A percentile compares a stretch with the other conserved stretches of the same genome.
phyloP scores from a whole-genome alignment of 2,113 vertebrate genomes.

The Furnarius figulus region DNA sequence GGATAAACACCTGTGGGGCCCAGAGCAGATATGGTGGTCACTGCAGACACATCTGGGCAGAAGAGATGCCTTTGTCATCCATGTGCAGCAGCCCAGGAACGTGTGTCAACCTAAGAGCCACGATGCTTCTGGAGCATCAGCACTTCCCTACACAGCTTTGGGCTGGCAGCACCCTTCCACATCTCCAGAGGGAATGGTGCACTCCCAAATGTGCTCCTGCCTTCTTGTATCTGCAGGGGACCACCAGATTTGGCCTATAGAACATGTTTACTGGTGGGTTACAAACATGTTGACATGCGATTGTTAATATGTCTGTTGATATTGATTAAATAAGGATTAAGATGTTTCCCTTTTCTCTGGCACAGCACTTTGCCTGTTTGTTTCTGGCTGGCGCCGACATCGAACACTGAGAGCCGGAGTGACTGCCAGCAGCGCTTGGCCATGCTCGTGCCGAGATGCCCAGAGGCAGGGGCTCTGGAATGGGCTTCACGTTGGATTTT shows the following conservation, averaged over 20 bases:
- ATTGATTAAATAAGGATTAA: slow-evolving; percentile 69
- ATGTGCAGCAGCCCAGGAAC: background rate
- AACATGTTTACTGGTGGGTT: slow-evolving; percentile 20
- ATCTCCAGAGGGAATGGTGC: accelerated
- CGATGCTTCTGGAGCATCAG: background rate
- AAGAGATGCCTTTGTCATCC: background rate
- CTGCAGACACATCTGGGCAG: background rate
- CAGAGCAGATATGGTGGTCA: background rate
- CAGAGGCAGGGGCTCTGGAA: slow-evolving; percentile 22
- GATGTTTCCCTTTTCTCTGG: slow-evolving; percentile 64
- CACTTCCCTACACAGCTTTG: background rate
- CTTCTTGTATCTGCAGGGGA: background rate
- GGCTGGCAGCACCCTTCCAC: accelerated
- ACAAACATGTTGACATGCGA: slow-evolving; percentile 27
- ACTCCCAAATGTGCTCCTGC: accelerated
- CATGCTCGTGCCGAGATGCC: slow-evolving; percentile 16
- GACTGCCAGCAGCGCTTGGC: slow-evolving; percentile 74
- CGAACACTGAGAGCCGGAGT: slow-evolving; percentile 23
- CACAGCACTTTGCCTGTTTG: slow-evolving; percentile 65
- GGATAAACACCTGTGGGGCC: accelerated
- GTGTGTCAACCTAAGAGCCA: accelerated
- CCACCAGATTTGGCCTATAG: background rate
- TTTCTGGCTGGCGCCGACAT: slow-evolving; percentile 55
- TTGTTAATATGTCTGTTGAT: slow-evolving; percentile 61
- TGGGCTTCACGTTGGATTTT: slow-evolving; percentile 19